phyloP scores from a whole-genome alignment of 2,113 vertebrate species.

The Laticauda laticaudata region DNA sequence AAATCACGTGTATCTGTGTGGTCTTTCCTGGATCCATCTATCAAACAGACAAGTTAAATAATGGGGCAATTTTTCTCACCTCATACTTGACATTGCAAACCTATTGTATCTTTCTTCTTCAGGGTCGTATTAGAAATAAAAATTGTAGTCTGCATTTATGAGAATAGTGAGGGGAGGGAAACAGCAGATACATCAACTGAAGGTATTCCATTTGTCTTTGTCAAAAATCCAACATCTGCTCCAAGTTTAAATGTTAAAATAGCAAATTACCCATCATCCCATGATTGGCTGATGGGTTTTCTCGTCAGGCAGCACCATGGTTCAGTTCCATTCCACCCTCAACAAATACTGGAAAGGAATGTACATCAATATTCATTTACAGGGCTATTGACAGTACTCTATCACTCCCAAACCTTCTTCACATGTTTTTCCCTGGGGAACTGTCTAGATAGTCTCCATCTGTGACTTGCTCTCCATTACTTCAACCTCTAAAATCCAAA shows the following conservation, averaged over 20 bases:
- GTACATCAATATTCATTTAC: not conserved
- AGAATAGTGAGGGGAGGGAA: slow-evolving; percentile 36
- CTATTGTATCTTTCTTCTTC: slow-evolving; percentile 29
- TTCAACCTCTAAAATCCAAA: slow-evolving; percentile 11
- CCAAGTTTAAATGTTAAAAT: slow-evolving; percentile 43
- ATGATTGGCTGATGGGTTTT: slow-evolving; percentile 32
- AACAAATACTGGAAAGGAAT: slow-evolving; percentile 38
- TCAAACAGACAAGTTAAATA: slow-evolving; percentile 64
- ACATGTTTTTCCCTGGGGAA: slow-evolving; percentile 4
- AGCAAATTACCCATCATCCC: slow-evolving; percentile 12
- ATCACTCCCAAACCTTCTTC: slow-evolving; percentile 6
- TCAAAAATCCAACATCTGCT: slow-evolving; percentile 25
- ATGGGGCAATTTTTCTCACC: slow-evolving; percentile 57
- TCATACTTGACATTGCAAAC: slow-evolving; percentile 58
- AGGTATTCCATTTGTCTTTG: slow-evolving; percentile 34
- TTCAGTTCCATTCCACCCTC: slow-evolving; percentile 30
- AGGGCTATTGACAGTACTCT: not conserved
- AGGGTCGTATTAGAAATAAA: not conserved
- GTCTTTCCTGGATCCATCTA: slow-evolving; percentile 64
- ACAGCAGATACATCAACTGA: slow-evolving; percentile 34
- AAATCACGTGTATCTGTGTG: slow-evolving; percentile 66
- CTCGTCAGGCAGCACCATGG: slow-evolving; percentile 17
- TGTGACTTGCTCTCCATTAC: slow-evolving; percentile 18
- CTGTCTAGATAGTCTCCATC: slow-evolving; percentile 1
- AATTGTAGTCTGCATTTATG: slow-evolving; percentile 23